Percentiles rank a stretch among this genome's conserved stretches.
These are phyloP conservation scores for Siniperca chuatsi DNA, from an alignment of 2,113 vertebrate genomes.

Conservation along the genomic window DNA sequence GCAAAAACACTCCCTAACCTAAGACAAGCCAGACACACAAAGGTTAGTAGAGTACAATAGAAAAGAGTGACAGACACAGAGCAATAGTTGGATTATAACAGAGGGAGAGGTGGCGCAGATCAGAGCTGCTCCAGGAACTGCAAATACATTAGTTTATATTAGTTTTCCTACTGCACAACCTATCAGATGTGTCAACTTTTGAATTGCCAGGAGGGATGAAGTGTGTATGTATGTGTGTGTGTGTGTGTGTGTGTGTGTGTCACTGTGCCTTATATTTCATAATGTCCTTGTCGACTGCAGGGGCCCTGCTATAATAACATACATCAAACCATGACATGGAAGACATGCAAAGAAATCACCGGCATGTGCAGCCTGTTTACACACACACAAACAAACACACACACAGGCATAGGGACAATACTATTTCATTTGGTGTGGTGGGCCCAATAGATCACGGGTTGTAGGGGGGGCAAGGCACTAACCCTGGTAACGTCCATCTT, in stretches of 20 bases:
- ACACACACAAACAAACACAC: slow-evolving; percentile 10
- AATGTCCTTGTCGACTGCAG: slow-evolving; percentile 53
- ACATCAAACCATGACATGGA: slow-evolving; percentile 73
- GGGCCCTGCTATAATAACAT: slow-evolving; percentile 65
- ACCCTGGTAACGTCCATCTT: slow-evolving; percentile 63
- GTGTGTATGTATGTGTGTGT: slow-evolving; percentile 33
- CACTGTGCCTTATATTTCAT: slow-evolving; percentile 24
- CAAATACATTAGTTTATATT: slow-evolving; percentile 46
- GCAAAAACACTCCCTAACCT: neutral
- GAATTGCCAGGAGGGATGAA: slow-evolving; percentile 23
- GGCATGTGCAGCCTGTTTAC: slow-evolving; percentile 33
- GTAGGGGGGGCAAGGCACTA: neutral
- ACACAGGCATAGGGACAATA: neutral
- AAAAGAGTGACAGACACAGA: neutral
- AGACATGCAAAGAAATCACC: slow-evolving; percentile 77
- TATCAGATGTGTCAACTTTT: slow-evolving; percentile 31
- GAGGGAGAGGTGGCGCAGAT: neutral
- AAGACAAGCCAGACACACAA: neutral
- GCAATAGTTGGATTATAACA: neutral
- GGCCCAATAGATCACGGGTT: slow-evolving; percentile 23
- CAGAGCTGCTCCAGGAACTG: slow-evolving; percentile 5
- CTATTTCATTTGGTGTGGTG: slow-evolving; percentile 36
- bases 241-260: slow-evolving; percentile 15
- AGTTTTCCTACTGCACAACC: slow-evolving; percentile 24
- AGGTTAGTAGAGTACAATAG: neutral